Conservation (phyloP, 2,797 vertebrate genomes). For the Schizothorax lantsangensis region DNA sequence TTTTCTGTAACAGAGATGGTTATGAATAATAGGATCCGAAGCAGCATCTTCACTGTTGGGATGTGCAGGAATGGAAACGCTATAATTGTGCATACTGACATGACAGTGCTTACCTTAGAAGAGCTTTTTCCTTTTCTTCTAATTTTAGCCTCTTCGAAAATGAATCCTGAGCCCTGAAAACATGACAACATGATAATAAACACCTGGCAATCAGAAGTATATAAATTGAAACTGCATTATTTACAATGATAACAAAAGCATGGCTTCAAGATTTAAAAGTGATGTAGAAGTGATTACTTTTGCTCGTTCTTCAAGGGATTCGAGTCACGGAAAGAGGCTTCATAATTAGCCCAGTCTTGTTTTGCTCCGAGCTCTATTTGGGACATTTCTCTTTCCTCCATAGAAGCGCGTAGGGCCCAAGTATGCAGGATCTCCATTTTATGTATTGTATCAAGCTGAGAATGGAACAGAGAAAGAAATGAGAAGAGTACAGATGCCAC, state of each 20-base stretch:
- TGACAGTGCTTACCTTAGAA: not conserved
- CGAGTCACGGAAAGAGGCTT: not conserved
- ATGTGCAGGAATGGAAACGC: not conserved
- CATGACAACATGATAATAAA: not conserved
- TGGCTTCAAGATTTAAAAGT: not conserved
- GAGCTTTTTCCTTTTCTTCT: not conserved
- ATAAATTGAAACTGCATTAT: not conserved
- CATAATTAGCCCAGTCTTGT: not conserved
- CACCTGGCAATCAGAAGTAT: not conserved
- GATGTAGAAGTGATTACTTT: not conserved
- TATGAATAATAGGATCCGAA: not conserved
- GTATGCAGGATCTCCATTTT: not conserved
- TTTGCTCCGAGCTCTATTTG: not conserved
- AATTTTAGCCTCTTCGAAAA: not conserved
- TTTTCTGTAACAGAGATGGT: not conserved
- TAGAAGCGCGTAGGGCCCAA: not conserved
- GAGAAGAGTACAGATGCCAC: not conserved
- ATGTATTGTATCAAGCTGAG: no score
- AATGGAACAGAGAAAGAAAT: not conserved
- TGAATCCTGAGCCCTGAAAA: not conserved
- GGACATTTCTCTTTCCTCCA: not conserved
- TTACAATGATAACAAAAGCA: not conserved
- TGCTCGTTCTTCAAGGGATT: not conserved
- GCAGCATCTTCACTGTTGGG: not conserved
- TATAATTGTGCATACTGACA: not conserved